Conservation (phyloP, 2,797 vertebrate species). For the Phylloscopus collybita region DNA sequence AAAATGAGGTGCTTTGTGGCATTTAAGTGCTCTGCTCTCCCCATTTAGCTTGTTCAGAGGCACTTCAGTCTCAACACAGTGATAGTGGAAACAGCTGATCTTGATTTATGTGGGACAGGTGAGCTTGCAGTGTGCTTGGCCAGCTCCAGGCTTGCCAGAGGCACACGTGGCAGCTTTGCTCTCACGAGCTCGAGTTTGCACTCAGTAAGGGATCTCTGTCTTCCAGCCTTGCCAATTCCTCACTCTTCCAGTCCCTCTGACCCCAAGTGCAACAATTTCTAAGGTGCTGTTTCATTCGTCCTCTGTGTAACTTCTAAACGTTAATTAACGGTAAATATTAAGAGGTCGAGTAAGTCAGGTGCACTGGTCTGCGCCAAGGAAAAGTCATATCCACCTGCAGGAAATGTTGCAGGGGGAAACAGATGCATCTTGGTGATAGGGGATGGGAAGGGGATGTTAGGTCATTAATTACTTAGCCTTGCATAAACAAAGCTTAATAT, state of each 20-base stretch:
- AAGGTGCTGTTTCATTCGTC: neutral
- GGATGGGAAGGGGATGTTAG: conserved; percentile 79
- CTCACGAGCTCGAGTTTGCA: neutral
- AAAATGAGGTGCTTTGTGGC: neutral
- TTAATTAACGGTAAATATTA: neutral
- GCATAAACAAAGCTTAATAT: conserved; percentile 73
- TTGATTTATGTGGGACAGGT: neutral
- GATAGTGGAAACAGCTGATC: neutral
- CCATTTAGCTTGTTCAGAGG: neutral
- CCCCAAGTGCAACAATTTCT: neutral
- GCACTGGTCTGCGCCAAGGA: conserved; percentile 19
- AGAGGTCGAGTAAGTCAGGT: conserved; percentile 58
- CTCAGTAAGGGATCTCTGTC: neutral
- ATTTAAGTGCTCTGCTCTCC: neutral
- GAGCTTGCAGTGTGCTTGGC: neutral
- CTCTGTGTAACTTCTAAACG: neutral
- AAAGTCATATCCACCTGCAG: conserved; percentile 69
- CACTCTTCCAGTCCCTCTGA: neutral
- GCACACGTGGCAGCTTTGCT: neutral
- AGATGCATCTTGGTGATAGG: conserved; percentile 79
- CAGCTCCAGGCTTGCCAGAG: neutral
- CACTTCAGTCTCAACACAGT: neutral
- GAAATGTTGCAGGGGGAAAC: conserved; percentile 78
- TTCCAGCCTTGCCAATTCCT: neutral
- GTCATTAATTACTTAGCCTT: conserved; percentile 76